These are phyloP conservation scores for Cyanoramphus novaezelandiae DNA, from an alignment of 2,113 vertebrate genomes.

Conservation along the genomic window DNA sequence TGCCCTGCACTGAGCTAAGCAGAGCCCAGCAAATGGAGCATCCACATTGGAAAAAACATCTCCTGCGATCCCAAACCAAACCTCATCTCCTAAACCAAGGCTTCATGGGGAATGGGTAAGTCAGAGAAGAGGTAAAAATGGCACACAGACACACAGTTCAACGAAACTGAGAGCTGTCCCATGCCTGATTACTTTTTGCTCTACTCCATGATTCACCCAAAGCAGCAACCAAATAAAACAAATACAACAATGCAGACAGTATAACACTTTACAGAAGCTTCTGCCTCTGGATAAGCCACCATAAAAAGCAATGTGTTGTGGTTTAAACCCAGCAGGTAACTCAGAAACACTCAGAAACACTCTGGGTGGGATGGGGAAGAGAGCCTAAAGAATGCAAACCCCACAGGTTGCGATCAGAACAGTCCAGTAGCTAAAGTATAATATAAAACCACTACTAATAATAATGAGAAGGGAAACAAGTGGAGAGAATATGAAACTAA, in stretches of 20 bases:
- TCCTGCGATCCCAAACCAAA: not conserved
- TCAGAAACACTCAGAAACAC: not conserved
- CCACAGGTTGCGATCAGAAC: not conserved
- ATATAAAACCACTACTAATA: not conserved
- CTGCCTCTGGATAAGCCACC: not conserved
- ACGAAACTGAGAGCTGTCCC: not conserved
- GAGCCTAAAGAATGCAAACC: not conserved
- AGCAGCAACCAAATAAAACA: not conserved
- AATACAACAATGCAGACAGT: not conserved
- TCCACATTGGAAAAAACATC: not conserved
- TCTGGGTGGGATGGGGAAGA: not conserved
- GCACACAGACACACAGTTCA: not conserved
- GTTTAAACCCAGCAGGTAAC: not conserved
- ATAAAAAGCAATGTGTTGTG: not conserved
- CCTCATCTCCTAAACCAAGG: not conserved
- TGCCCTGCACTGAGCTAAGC: accelerated
- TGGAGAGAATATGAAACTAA: not conserved
- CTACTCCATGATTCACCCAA: not conserved
- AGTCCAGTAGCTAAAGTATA: not conserved
- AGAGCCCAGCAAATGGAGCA: not conserved
- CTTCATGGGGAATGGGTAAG: accelerated
- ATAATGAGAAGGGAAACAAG: not conserved
- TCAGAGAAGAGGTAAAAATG: not conserved
- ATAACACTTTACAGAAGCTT: not conserved
- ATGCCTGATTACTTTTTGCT: not conserved